Percentiles rank a stretch among this genome's conserved stretches.
phyloP scores from a whole-genome alignment of 2,113 vertebrate species.

The Podilymbus podiceps region DNA sequence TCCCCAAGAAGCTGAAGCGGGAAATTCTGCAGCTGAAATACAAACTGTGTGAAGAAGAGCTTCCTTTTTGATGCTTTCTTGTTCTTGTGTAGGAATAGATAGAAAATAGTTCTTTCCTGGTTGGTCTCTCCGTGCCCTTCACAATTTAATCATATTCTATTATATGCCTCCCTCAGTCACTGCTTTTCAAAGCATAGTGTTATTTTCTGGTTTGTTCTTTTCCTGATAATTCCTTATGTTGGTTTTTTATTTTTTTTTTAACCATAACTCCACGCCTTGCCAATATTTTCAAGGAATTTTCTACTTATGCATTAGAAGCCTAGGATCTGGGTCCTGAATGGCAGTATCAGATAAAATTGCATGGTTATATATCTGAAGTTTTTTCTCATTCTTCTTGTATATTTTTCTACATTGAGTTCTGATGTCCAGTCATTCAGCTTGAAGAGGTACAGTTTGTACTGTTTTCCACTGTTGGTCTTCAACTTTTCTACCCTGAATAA shows the following conservation, averaged over 20 bases:
- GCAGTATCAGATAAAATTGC: background rate
- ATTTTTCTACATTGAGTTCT: background rate
- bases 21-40: background rate
- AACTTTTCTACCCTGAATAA: background rate
- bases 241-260: background rate
- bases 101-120: background rate
- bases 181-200: background rate
- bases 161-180: background rate
- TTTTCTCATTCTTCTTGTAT: background rate
- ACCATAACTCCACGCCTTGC: background rate
- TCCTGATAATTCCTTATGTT: background rate
- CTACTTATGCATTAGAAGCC: background rate
- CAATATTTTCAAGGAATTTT: background rate
- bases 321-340: background rate
- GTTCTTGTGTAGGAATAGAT: background rate
- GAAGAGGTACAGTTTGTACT: background rate
- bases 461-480: background rate
- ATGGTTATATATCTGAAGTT: background rate
- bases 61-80: background rate
- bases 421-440: background rate
- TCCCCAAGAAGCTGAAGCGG: background rate
- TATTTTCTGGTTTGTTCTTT: background rate
- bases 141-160: background rate
- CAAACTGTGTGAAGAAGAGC: background rate
- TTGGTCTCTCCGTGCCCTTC: background rate